phyloP scores from a whole-genome alignment of 2,113 vertebrate genomes.

The Camelus dromedarius region DNA sequence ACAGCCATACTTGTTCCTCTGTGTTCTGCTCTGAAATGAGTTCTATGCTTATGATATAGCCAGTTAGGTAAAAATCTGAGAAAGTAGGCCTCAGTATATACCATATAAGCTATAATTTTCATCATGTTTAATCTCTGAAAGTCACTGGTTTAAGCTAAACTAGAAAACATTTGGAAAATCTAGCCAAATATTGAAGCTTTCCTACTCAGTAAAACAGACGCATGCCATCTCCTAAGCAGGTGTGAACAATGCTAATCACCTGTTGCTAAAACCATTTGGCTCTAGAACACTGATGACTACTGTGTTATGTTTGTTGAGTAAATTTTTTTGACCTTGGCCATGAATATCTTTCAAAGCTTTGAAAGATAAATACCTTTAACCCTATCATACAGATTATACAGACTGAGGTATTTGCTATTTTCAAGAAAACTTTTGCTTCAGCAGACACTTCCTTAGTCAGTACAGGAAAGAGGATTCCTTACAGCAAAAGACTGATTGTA shows the following conservation, averaged over 20 bases:
- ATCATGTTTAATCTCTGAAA: conserved; percentile 6
- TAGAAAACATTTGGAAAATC: not conserved
- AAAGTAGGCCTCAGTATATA: not conserved
- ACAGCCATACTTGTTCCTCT: not conserved
- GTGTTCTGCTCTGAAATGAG: not conserved
- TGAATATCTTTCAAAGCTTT: conserved; percentile 55
- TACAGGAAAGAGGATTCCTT: not conserved
- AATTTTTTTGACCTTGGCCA: conserved; percentile 31
- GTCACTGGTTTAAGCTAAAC: conserved; percentile 11
- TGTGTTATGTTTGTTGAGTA: not conserved
- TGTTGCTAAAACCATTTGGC: not conserved
- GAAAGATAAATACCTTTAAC: conserved; percentile 62
- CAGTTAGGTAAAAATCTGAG: not conserved
- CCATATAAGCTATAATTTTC: not conserved
- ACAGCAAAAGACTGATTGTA: not conserved
- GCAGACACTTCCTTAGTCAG: not conserved
- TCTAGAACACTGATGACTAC: not conserved
- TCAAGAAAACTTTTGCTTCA: conserved; percentile 20
- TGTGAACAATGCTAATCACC: not conserved
- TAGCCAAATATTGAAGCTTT: not conserved
- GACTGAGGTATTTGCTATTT: conserved; percentile 49
- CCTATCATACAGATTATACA: conserved; percentile 46
- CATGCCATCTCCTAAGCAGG: not conserved
- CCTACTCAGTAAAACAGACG: not conserved
- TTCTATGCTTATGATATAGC: not conserved